Percentiles rank a stretch among this genome's conserved stretches.
phyloP scores from a whole-genome alignment of 1,140 invertebrate species.

The Portunus trituberculatus region DNA sequence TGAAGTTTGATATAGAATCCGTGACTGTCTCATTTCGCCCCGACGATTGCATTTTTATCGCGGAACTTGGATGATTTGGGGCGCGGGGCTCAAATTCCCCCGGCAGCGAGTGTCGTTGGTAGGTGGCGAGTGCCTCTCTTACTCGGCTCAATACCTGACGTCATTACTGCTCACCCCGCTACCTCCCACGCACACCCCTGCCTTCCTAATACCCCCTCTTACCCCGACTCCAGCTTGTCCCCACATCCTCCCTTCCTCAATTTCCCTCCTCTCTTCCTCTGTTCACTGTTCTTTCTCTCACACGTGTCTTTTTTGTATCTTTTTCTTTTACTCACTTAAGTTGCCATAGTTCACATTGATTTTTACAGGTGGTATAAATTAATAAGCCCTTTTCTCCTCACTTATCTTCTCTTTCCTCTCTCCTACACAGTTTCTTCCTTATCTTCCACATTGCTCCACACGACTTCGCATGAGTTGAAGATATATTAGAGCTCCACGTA shows the following conservation, averaged over 20 bases:
- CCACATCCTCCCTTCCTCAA: neutral
- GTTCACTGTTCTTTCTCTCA: neutral
- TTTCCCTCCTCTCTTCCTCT: neutral
- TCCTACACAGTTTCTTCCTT: neutral
- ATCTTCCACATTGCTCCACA: neutral
- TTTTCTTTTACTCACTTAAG: too few relatives aligned
- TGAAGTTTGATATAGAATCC: conserved; percentile 14
- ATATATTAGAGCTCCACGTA: too few relatives aligned
- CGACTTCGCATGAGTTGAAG: too few relatives aligned
- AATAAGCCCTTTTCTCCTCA: too few relatives aligned
- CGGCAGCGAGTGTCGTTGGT: neutral
- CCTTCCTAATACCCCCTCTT: neutral
- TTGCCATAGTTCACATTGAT: too few relatives aligned
- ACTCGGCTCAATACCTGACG: conserved; percentile 9
- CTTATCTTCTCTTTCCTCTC: neutral
- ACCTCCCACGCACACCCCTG: neutral
- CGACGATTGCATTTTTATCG: conserved; percentile 13
- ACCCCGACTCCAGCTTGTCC: neutral
- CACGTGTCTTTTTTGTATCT: neutral
- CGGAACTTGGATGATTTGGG: conserved; percentile 2
- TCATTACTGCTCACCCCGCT: neutral
- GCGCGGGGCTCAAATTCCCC: neutral
- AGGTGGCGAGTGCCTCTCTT: neutral
- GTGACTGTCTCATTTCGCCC: conserved; percentile 9
- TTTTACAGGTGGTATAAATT: too few relatives aligned